Conservation (phyloP, 2,113 vertebrate genomes). For the Rattus rattus region DNA sequence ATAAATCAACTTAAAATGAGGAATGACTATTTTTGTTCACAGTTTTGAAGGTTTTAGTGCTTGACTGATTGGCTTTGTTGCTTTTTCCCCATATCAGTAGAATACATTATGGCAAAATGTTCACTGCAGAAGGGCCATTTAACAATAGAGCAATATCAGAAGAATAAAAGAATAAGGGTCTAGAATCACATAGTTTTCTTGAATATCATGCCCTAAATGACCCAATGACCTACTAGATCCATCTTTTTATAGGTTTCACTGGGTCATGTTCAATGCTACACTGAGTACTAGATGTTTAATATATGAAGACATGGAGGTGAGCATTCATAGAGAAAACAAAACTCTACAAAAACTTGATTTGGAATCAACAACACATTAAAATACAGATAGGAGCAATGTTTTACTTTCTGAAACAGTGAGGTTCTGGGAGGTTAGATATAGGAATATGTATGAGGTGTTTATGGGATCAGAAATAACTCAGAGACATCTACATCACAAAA, state of each 20-base stretch:
- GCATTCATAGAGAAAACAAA: background rate
- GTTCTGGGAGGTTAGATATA: background rate
- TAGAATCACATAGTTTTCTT: background rate
- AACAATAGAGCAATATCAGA: background rate
- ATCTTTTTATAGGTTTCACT: background rate
- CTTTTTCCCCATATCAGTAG: background rate
- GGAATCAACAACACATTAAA: background rate
- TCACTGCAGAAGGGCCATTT: too few species aligned
- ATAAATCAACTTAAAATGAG: constrained; percentile 26
- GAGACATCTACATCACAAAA: background rate
- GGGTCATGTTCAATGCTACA: background rate
- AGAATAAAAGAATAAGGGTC: too few species aligned
- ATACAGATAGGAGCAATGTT: background rate
- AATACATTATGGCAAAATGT: background rate
- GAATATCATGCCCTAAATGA: background rate
- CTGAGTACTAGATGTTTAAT: background rate
- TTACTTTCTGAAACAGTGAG: background rate
- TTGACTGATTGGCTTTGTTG: background rate
- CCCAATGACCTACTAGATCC: background rate
- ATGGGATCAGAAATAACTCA: background rate
- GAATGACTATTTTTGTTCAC: background rate
- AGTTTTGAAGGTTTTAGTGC: background rate
- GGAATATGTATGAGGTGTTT: background rate
- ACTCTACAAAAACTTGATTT: too few species aligned
- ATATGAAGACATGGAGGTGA: background rate